Evolutionary conservation across 2,113 vertebrate species (phyloP).

Genomic region (Burhinus bistriatus): DNA sequence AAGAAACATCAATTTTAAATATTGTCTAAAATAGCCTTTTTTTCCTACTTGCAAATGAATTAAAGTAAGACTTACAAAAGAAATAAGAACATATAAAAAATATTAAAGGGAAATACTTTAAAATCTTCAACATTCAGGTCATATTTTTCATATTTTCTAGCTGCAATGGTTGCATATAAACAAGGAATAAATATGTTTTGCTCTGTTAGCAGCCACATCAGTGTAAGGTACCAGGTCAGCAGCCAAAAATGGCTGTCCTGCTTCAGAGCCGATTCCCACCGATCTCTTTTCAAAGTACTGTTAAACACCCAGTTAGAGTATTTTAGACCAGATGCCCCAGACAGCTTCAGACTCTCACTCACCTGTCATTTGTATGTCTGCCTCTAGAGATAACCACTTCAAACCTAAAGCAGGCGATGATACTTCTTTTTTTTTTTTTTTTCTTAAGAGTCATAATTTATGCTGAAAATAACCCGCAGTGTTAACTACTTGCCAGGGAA

Average conservation of each 20-base stretch:
- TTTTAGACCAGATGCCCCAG: neutral
- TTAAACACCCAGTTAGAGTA: neutral
- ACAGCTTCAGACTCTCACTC: neutral
- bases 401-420: neutral
- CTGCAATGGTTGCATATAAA: neutral
- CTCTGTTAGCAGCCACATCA: neutral
- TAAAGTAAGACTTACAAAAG: neutral
- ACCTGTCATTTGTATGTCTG: neutral
- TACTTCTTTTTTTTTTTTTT: neutral
- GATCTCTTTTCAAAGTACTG: neutral
- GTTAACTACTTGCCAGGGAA: neutral
- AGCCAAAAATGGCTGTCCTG: neutral
- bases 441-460: neutral
- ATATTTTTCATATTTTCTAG: neutral
- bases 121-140: neutral
- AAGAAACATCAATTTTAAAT: neutral
- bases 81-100: neutral
- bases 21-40: neutral
- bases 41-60: constrained; percentile 11
- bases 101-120: neutral
- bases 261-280: neutral
- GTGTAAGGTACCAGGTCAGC: neutral
- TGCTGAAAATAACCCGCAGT: neutral
- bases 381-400: neutral
- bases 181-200: neutral